A percentile compares a stretch with the other conserved stretches of the same genome.
Conservation (phyloP, 1,140 invertebrate species). For the Mylabris phalerata region DNA sequence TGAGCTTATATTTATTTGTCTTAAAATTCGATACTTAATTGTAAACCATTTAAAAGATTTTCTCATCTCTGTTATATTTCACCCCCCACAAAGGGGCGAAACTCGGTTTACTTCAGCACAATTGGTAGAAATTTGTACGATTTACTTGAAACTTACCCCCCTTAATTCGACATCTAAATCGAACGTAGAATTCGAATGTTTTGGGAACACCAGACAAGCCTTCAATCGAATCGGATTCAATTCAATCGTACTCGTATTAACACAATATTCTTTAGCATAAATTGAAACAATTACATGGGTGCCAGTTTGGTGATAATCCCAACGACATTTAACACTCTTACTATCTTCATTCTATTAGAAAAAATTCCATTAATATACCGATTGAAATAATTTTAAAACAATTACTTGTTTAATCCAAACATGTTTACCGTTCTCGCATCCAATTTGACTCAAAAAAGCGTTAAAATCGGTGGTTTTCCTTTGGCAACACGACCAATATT, state of each 20-base stretch:
- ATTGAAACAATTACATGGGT: conserved; percentile 75
- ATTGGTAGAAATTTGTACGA: background rate
- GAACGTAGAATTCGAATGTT: conserved; percentile 66
- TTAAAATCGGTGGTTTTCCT: conserved; percentile 92
- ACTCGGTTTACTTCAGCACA: no score
- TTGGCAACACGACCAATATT: conserved; percentile 96
- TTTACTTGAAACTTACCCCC: conserved; percentile 56
- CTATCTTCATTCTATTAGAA: conserved; percentile 44
- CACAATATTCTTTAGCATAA: conserved; percentile 87
- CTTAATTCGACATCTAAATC: conserved; percentile 73
- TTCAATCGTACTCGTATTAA: conserved; percentile 65
- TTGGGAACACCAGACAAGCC: conserved; percentile 71
- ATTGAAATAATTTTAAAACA: conserved; percentile 27
- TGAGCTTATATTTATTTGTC: no score
- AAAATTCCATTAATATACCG: conserved; percentile 4
- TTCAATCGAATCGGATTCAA: conserved; percentile 78
- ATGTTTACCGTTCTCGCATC: conserved; percentile 78
- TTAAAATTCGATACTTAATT: no score
- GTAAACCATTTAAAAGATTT: no score
- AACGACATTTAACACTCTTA: conserved; percentile 67
- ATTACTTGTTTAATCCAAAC: conserved; percentile 74
- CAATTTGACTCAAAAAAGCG: conserved; percentile 80
- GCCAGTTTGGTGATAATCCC: conserved; percentile 91
- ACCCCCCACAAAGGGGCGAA: no score
- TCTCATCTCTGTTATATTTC: no score